A percentile compares a stretch with the other conserved stretches of the same genome.
Conservation (phyloP, 2,888 invertebrate species). For the Eretmocerus hayati region DNA sequence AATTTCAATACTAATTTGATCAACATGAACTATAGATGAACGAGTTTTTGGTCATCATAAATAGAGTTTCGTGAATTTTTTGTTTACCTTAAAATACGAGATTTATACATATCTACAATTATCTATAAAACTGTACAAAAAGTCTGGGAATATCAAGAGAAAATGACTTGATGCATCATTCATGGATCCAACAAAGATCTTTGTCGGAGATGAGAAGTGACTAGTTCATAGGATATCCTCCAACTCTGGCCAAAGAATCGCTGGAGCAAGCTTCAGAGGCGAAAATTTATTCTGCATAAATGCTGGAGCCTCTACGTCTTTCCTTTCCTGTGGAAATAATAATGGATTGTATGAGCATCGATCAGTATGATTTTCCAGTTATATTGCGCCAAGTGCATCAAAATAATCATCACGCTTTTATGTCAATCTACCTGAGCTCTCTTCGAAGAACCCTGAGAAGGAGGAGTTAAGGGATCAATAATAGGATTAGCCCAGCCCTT, state of each 20-base stretch:
- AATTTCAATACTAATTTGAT: too few relatives aligned
- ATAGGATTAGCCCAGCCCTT: slow-evolving; percentile 41
- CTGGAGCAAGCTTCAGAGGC: slow-evolving; percentile 40
- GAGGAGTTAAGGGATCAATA: slow-evolving; percentile 30
- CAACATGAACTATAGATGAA: too few relatives aligned
- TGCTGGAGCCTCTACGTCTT: slow-evolving; percentile 37
- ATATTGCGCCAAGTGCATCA: too few relatives aligned
- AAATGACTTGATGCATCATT: slow-evolving; percentile 10
- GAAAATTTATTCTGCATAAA: slow-evolving; percentile 39
- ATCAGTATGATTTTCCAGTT: neutral
- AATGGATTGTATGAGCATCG: neutral
- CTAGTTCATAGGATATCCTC: slow-evolving; percentile 45
- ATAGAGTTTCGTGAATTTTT: too few relatives aligned
- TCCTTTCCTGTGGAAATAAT: slow-evolving; percentile 34
- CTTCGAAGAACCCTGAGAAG: slow-evolving; percentile 26
- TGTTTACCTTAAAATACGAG: too few relatives aligned
- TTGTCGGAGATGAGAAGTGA: slow-evolving; percentile 23
- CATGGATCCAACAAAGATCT: slow-evolving; percentile 7
- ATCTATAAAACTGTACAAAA: slow-evolving; percentile 23
- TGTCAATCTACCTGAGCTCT: slow-evolving; percentile 2
- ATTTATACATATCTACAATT: slow-evolving; percentile 18
- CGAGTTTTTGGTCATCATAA: too few relatives aligned
- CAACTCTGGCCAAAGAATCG: slow-evolving; percentile 40
- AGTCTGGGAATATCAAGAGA: slow-evolving; percentile 9
- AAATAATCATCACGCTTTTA: neutral